These are phyloP conservation scores for Semotilus atromaculatus DNA, from an alignment of 2,797 vertebrate species.

Conservation along the genomic window DNA sequence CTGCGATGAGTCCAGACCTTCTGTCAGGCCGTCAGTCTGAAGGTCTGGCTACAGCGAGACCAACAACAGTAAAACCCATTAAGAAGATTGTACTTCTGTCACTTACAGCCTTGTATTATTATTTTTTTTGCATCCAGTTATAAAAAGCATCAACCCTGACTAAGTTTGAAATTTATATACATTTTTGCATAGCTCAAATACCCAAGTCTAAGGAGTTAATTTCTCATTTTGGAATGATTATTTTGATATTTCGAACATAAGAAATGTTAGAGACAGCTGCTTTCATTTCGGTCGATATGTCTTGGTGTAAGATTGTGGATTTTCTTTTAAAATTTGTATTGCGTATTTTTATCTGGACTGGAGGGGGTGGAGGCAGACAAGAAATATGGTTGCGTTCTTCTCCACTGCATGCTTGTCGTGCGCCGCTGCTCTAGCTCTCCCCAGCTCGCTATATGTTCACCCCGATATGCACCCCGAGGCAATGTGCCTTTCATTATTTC, in stretches of 20 bases:
- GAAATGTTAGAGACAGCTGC: constrained; percentile 68
- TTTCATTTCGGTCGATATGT: constrained; percentile 71
- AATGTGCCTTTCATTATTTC: constrained; percentile 83
- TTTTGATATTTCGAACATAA: background rate
- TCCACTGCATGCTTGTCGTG: constrained; percentile 74
- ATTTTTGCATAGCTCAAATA: background rate
- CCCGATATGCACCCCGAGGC: constrained; percentile 81
- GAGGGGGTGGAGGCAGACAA: constrained; percentile 69
- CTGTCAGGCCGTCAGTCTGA: background rate
- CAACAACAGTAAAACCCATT: background rate
- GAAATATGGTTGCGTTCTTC: constrained; percentile 77
- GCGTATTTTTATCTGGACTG: constrained; percentile 74
- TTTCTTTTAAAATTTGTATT: constrained; percentile 42
- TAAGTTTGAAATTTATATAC: background rate
- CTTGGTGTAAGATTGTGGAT: constrained; percentile 72
- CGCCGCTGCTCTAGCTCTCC: constrained; percentile 71
- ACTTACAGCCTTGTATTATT: background rate
- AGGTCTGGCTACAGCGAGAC: background rate
- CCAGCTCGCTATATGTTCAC: constrained; percentile 77
- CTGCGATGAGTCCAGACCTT: background rate
- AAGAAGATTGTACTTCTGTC: background rate
- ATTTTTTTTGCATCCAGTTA: background rate
- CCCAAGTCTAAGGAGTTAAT: too few relatives aligned
- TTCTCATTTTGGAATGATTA: background rate
- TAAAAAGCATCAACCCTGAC: too few relatives aligned